Conservation (phyloP, 2,797 vertebrate species). For the Vespertilio murinus region DNA sequence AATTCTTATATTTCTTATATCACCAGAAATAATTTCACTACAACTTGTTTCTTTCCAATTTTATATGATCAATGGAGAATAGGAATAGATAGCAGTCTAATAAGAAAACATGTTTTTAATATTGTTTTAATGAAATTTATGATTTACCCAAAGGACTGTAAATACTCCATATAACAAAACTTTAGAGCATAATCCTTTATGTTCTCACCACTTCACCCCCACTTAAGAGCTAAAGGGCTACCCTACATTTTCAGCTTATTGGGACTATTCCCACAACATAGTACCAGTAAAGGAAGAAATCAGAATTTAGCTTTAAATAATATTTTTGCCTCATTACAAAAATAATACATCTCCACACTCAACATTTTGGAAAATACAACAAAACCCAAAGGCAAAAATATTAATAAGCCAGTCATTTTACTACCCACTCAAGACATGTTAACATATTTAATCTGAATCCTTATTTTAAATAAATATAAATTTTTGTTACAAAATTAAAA, state of each 20-base stretch:
- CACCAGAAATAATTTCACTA: not conserved
- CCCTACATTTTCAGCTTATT: not conserved
- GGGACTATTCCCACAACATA: not conserved
- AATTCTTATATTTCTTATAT: not conserved
- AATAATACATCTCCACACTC: not conserved
- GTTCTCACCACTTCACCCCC: rapidly evolving
- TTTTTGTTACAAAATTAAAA: constrained; percentile 46
- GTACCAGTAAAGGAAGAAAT: not conserved
- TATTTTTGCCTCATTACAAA: constrained; percentile 3
- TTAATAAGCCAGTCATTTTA: not conserved
- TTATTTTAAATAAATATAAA: constrained; percentile 46
- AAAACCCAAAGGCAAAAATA: constrained; percentile 21
- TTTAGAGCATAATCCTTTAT: not conserved
- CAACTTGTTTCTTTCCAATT: not conserved
- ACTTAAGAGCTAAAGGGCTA: not conserved
- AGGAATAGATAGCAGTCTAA: not conserved
- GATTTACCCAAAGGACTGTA: not conserved
- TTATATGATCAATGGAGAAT: not conserved
- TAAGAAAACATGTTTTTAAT: not conserved
- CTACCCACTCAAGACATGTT: not conserved
- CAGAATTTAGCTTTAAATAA: not conserved
- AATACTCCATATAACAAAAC: not conserved
- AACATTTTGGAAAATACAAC: constrained; percentile 14
- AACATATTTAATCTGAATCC: not conserved
- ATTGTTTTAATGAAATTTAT: not conserved